phyloP scores from a whole-genome alignment of 2,888 invertebrate genomes.

The Heterodera filipjevi region DNA sequence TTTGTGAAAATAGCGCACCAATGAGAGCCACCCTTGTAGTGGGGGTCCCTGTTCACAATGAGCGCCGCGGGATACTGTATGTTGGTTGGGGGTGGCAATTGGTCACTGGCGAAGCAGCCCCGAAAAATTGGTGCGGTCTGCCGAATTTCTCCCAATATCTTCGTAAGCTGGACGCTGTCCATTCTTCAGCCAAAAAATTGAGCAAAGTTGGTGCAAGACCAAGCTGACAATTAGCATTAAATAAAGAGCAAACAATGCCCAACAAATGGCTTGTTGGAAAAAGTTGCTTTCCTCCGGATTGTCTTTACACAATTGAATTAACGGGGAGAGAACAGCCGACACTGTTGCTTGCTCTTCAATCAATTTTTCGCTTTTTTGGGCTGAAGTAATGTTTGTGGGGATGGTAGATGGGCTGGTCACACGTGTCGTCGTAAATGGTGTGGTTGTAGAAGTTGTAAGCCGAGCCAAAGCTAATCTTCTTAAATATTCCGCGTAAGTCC shows the following conservation, averaged over 20 bases:
- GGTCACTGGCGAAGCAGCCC: slow-evolving; percentile 27
- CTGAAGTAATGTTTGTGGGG: background rate
- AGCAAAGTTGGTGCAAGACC: background rate
- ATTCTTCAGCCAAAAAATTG: background rate
- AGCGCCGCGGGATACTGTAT: slow-evolving; percentile 9
- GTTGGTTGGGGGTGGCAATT: background rate
- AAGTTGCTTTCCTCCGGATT: background rate
- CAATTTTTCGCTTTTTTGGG: background rate
- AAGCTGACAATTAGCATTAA: background rate
- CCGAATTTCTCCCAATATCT: background rate
- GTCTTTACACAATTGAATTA: background rate
- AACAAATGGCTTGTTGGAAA: background rate
- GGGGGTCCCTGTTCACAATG: slow-evolving; percentile 13
- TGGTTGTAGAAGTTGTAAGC: background rate
- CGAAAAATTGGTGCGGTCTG: slow-evolving; percentile 5
- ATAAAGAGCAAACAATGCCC: slow-evolving; percentile 9
- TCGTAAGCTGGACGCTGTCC: background rate
- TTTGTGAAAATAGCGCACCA: slow-evolving; percentile 15
- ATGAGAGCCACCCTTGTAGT: slow-evolving; percentile 5
- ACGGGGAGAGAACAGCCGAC: background rate
- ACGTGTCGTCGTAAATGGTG: no score
- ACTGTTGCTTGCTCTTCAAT: background rate
- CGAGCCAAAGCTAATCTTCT: background rate
- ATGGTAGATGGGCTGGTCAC: no score
- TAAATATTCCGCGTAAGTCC: background rate